These are phyloP conservation scores for Pagetopsis macropterus DNA, from an alignment of 2,797 vertebrate species.

Conservation along the genomic window DNA sequence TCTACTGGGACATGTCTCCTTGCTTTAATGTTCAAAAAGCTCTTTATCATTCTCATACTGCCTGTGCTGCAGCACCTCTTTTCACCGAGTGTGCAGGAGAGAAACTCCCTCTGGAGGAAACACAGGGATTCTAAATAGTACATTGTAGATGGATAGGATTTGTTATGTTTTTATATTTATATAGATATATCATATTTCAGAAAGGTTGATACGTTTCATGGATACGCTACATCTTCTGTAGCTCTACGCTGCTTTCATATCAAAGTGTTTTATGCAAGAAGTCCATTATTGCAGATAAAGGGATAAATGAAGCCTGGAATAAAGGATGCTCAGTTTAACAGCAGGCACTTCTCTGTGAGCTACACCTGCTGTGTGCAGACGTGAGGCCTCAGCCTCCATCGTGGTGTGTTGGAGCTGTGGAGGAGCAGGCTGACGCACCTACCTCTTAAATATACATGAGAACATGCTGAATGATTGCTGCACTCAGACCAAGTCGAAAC, in stretches of 20 bases:
- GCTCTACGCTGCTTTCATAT: background rate
- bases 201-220: background rate
- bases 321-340: background rate
- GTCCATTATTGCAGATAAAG: too few relatives aligned
- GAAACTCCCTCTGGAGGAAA: too few relatives aligned
- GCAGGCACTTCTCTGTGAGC: background rate
- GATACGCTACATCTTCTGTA: background rate
- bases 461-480: slow-evolving; percentile 71
- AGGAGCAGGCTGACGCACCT: slow-evolving; percentile 29
- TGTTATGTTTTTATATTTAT: too few relatives aligned
- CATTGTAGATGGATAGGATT: too few relatives aligned
- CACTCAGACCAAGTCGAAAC: background rate
- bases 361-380: slow-evolving; percentile 16
- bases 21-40: too few relatives aligned
- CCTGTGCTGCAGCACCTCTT: too few relatives aligned
- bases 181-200: background rate
- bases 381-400: slow-evolving; percentile 4
- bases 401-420: background rate
- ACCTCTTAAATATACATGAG: slow-evolving; percentile 64
- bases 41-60: too few relatives aligned
- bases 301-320: background rate
- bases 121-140: too few relatives aligned
- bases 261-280: background rate
- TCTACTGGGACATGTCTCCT: too few relatives aligned
- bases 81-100: too few relatives aligned